Evolutionary conservation across 2,797 vertebrate species (phyloP).

Genomic region (Bucorvus abyssinicus): DNA sequence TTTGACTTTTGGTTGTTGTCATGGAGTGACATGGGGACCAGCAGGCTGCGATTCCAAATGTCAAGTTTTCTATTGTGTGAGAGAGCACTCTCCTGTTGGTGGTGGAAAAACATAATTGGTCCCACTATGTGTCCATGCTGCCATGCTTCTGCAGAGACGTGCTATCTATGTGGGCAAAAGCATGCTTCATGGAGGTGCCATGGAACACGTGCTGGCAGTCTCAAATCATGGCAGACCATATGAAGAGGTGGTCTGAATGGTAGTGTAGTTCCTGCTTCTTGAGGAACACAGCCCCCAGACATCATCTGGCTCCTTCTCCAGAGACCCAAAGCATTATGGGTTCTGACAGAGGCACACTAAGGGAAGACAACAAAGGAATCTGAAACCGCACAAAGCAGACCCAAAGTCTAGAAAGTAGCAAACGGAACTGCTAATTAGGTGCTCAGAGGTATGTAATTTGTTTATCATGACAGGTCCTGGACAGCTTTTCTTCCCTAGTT

Average conservation of each 20-base stretch:
- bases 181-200: too few relatives aligned
- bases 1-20: background rate
- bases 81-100: background rate
- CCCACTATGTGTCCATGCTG: background rate
- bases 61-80: background rate
- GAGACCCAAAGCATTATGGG: background rate
- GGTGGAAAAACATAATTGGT: background rate
- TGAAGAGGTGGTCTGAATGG: rapidly evolving
- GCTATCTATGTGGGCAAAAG: background rate
- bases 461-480: background rate
- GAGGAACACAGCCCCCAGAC: background rate
- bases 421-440: slow-evolving; percentile 10
- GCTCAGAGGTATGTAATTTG: background rate
- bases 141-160: background rate
- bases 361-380: background rate
- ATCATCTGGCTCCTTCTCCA: background rate
- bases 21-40: background rate
- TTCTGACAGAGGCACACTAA: background rate
- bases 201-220: background rate
- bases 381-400: background rate
- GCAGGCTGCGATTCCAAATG: background rate
- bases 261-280: background rate
- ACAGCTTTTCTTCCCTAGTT: slow-evolving; percentile 34
- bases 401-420: background rate
- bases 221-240: background rate